Evolutionary conservation across 1,140 invertebrate genomes (phyloP), one percentile per base, ranked within the genome.

Genomic region (Chrysoperla carnea): DNA sequence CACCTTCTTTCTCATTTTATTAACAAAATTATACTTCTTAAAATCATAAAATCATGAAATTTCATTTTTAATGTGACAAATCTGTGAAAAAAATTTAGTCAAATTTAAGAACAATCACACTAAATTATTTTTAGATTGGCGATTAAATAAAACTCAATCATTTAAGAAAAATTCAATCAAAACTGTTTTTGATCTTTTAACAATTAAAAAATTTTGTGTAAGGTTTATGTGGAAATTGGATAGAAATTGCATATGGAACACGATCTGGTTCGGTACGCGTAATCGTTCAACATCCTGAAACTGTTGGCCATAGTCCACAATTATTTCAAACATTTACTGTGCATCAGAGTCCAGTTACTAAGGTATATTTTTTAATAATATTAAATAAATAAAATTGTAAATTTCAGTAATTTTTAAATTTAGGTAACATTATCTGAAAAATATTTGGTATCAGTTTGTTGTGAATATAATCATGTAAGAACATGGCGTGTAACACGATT

Each of bases 171-270:
- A 23, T 23, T 23, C 5, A 23, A 23, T n/a, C n/a, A 23, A 3
- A 23, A 5, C 17, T 23, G 2, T 23, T 23, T 23, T 23, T 23
- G 17, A 23, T 23, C 2, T 23, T 23, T 23, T 23, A 23, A 23
- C 5, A 40, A 47, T 23, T 23, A 23, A 23, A 3, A 40, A 47
- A 35, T 37, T 48, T 54, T 50, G 45, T 64, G 59, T 29, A 55
- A 91, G 89, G 86, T 72, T 67, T 95, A 29, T 92, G 87, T 66
- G 92, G 92, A 23, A 97, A 97, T 64, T 97, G 92, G 92, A 94
- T 98, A 55, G 94, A 99, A 70, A 97, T 99, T 52, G 94, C 94
- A 1, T 99, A 99, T 64, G 94, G 94, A 6, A 98, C 94, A 7
- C 82, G 82, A 55, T 89, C 85, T 12, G 94, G 94, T 11, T 89